phyloP scores from a whole-genome alignment of 1,140 invertebrate genomes.

The Drosophila funebris region DNA sequence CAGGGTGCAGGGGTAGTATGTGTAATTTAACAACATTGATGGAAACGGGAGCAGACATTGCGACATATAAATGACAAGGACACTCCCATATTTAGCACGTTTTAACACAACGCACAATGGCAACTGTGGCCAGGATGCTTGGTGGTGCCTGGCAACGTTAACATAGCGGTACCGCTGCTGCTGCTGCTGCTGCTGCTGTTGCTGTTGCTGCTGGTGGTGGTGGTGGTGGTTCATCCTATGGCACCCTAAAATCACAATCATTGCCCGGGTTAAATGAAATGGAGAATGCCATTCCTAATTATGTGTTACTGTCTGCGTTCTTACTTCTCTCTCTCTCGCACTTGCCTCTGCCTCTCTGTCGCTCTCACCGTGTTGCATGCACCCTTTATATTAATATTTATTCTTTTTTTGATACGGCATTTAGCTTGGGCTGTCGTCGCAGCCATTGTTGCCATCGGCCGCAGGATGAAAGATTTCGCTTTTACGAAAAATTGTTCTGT shows the following conservation, averaged over 20 bases:
- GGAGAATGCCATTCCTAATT: conserved; percentile 83
- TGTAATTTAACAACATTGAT: conserved; percentile 33
- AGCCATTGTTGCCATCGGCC: conserved; percentile 74
- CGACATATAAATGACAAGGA: conserved; percentile 83
- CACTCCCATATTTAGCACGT: conserved; percentile 83
- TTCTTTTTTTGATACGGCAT: conserved; percentile 42
- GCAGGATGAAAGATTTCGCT: conserved; percentile 63
- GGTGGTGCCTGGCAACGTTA: conserved; percentile 1
- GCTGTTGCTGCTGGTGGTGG: conserved; percentile 24
- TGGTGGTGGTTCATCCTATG: conserved; percentile 26
- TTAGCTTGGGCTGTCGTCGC: conserved; percentile 74
- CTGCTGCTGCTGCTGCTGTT: not conserved
- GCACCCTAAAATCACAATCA: conserved; percentile 69
- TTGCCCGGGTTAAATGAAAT: conserved; percentile 76
- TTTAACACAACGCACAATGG: conserved; percentile 66
- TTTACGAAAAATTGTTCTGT: conserved; percentile 31
- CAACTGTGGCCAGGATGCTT: conserved; percentile 60
- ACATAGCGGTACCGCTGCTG: too few relatives aligned
- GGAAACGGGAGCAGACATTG: conserved; percentile 61
- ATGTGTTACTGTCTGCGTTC: conserved; percentile 38
- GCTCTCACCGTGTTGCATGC: conserved; percentile 6
- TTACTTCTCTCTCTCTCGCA: conserved; percentile 18
- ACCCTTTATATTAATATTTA: conserved; percentile 55
- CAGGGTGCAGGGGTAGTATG: conserved; percentile 16
- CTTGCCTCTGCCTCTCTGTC: conserved; percentile 10